Evolutionary conservation across 2,888 invertebrate species (phyloP), one percentile per base, ranked within the genome.

Genomic region (Eledona agricola): DNA sequence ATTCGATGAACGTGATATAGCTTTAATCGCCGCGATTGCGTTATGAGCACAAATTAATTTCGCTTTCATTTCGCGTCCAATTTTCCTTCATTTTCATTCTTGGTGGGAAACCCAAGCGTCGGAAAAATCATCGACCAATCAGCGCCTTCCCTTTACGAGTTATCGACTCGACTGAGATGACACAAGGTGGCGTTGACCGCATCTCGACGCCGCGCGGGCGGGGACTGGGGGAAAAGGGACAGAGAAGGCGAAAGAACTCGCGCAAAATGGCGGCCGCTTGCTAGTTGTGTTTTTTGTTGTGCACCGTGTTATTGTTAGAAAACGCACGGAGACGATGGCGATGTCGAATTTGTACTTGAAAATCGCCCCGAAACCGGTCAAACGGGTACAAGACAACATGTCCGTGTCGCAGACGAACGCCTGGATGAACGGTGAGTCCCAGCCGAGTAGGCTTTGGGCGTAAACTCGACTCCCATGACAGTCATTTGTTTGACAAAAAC

Each of bases 401-500:
- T 83, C 88, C 58, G 87, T 90, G 66, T 85, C 88, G 43, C 90
- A 91, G 80, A 88, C 89, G 25, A 89, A 88, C 76, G 84, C 89
- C 70, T 92, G 91, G 91, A 88, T 65, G 67, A 90, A 90, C 77
- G 91, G 91, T 91, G 81, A 87, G 85, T 38, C n/a, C n/a, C 12
- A 2, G 9, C 13, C 11, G 7, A 15, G 25, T 26, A 29, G 19
- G 37, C 22, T 17, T 28, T 12, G 40, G 40, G 38, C 49, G 49
- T 40, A 16, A 26, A 13, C 23, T 17, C 3, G 3, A 34, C 31
- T 4, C n/a, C n/a, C n/a, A 17, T 34, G 9, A 17, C 15, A 13
- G 13, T 12, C n/a, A n/a, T n/a, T n/a, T n/a, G n/a, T n/a, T n/a
- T n/a, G n/a, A n/a, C n/a, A n/a, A n/a, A n/a, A n/a, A n/a, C n/a